phyloP scores from a whole-genome alignment of 37 sponge, comb jelly and placozoan genomes.

The Bolinopsis microptera region DNA sequence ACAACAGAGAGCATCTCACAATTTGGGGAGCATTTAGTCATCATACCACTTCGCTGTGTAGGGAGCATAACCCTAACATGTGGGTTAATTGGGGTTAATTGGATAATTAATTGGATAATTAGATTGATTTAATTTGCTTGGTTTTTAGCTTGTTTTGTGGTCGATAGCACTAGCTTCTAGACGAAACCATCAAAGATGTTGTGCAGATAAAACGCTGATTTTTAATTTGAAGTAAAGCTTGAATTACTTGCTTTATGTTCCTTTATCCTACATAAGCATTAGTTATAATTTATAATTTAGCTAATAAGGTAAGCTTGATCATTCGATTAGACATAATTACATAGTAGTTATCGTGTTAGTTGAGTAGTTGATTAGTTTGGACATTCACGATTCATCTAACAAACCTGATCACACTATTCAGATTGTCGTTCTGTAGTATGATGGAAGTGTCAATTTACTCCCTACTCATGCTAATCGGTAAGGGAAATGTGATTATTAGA shows the following conservation, averaged over 20 bases:
- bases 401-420: too few relatives aligned
- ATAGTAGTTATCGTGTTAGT: too few relatives aligned
- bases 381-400: too few relatives aligned
- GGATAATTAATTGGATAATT: not conserved
- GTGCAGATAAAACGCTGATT: too few relatives aligned
- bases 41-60: not conserved
- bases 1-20: conserved; percentile 28
- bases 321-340: too few relatives aligned
- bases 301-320: too few relatives aligned
- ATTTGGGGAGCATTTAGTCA: conserved; percentile 62
- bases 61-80: conserved; percentile 48
- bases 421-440: conserved; percentile 46
- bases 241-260: too few relatives aligned
- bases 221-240: too few relatives aligned
- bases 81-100: not conserved
- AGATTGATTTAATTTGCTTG: not conserved
- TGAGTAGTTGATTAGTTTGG: too few relatives aligned
- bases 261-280: not conserved
- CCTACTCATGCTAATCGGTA: not conserved
- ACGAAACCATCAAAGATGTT: too few relatives aligned
- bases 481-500: too few relatives aligned
- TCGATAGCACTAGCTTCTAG: too few relatives aligned
- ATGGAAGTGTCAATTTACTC: not conserved
- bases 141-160: not conserved
- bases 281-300: not conserved